These are phyloP conservation scores for Pandemis corylana DNA, from an alignment of 2,888 invertebrate genomes.

Conservation along the genomic window DNA sequence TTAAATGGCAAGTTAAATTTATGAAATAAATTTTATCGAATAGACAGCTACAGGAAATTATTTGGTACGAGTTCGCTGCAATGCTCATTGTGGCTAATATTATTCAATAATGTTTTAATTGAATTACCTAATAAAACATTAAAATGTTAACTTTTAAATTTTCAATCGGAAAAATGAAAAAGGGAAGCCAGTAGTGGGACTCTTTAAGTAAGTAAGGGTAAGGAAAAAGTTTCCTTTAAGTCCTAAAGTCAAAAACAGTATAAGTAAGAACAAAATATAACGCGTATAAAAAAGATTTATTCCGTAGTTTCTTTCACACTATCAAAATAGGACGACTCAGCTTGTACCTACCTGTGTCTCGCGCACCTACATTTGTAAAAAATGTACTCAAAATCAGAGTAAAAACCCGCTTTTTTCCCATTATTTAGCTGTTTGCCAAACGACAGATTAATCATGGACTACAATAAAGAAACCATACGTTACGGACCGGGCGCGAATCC, in stretches of 20 bases:
- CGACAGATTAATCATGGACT: constrained; percentile 26
- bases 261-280: no score
- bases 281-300: no score
- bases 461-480: constrained; percentile 32
- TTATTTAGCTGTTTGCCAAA: constrained; percentile 19
- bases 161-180: no score
- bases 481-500: constrained; percentile 10
- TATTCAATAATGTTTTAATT: background rate
- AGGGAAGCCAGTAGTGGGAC: no score
- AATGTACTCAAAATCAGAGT: background rate
- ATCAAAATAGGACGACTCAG: no score
- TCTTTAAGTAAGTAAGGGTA: no score
- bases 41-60: constrained; percentile 15
- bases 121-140: background rate
- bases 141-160: background rate
- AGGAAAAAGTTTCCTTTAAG: no score
- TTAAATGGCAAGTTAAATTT: constrained; percentile 22
- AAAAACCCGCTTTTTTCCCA: background rate
- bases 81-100: background rate
- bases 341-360: no score
- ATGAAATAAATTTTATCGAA: constrained; percentile 8
- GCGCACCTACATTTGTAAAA: background rate
- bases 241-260: no score
- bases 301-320: no score
- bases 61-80: constrained; percentile 2